Evolutionary conservation across 2,888 invertebrate species (phyloP).

Genomic region (Isoperla grammatica): DNA sequence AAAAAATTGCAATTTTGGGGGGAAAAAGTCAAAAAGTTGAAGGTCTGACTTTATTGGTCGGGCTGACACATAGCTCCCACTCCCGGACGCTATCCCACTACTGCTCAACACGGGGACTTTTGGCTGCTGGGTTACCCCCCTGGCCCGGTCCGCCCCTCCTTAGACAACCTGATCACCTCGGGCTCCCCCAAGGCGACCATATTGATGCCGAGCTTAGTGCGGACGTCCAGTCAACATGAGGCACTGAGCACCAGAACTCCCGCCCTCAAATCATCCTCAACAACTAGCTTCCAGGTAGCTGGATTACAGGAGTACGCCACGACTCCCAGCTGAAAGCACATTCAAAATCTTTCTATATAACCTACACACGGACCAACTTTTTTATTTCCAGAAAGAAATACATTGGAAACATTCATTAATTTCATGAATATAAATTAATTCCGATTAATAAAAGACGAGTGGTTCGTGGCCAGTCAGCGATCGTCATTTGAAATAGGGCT

Average conservation of each 20-base stretch:
- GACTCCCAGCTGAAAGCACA: slow-evolving; percentile 64
- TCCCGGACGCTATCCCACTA: slow-evolving; percentile 98
- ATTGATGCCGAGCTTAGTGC: slow-evolving; percentile 95
- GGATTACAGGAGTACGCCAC: slow-evolving; percentile 98
- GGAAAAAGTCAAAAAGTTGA: slow-evolving; percentile 55
- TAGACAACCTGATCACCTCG: slow-evolving; percentile 81
- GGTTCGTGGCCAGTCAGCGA: no score
- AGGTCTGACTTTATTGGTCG: slow-evolving; percentile 71
- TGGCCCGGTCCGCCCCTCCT: slow-evolving; percentile 98
- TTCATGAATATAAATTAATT: no score
- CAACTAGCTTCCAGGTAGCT: slow-evolving; percentile 90
- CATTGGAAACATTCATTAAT: no score
- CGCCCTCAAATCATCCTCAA: slow-evolving; percentile 90
- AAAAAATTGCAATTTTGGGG: no score
- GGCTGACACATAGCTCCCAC: slow-evolving; percentile 86
- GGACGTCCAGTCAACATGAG: slow-evolving; percentile 89
- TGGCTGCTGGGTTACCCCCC: slow-evolving; percentile 99
- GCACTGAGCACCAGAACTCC: slow-evolving; percentile 62
- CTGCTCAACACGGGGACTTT: slow-evolving; percentile 98
- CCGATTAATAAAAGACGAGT: no score
- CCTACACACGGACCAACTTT: neutral
- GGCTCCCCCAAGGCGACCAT: slow-evolving; percentile 87
- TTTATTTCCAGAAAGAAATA: no score
- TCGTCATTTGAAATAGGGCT: no score
- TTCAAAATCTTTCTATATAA: neutral